A percentile compares a stretch with the other conserved stretches of the same genome.
phyloP scores from a whole-genome alignment of 1,140 invertebrate species.

The Pomacea maculata region DNA sequence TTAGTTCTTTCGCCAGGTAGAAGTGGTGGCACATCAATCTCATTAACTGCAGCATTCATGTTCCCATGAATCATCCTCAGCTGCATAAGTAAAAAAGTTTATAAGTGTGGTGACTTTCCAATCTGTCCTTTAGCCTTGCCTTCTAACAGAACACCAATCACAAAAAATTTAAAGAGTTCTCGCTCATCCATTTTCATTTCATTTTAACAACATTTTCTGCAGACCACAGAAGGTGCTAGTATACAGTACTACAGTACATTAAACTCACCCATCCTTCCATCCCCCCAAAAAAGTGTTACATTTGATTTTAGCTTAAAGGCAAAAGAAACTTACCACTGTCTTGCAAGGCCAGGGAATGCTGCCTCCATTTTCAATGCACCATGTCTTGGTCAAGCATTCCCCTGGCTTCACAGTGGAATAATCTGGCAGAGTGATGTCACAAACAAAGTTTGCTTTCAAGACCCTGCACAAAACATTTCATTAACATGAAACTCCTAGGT shows the following conservation, averaged over 20 bases:
- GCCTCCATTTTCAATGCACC: constrained; percentile 63
- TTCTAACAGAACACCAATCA: no score
- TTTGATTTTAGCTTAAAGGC: no score
- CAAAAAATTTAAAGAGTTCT: not conserved
- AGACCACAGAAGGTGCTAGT: no score
- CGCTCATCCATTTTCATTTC: not conserved
- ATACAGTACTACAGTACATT: no score
- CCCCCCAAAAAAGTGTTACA: no score
- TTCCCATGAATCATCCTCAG: not conserved
- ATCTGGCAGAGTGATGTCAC: constrained; percentile 61
- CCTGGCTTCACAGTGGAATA: constrained; percentile 52
- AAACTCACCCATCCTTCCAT: no score
- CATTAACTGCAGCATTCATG: not conserved
- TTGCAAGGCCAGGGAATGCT: constrained; percentile 50
- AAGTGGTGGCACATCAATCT: constrained; percentile 42
- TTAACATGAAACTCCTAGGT: no score
- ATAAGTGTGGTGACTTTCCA: not conserved
- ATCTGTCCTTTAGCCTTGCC: not conserved
- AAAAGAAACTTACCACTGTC: constrained; percentile 45
- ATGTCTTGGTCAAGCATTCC: constrained; percentile 59
- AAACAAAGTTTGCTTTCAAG: constrained; percentile 48
- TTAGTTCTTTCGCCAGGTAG: constrained; percentile 56
- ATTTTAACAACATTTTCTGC: no score
- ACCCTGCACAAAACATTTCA: not conserved
- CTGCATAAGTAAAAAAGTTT: not conserved